These are phyloP conservation scores for Epinephelus malabaricus DNA, from an alignment of 2,797 vertebrate genomes.

Conservation along the genomic window DNA sequence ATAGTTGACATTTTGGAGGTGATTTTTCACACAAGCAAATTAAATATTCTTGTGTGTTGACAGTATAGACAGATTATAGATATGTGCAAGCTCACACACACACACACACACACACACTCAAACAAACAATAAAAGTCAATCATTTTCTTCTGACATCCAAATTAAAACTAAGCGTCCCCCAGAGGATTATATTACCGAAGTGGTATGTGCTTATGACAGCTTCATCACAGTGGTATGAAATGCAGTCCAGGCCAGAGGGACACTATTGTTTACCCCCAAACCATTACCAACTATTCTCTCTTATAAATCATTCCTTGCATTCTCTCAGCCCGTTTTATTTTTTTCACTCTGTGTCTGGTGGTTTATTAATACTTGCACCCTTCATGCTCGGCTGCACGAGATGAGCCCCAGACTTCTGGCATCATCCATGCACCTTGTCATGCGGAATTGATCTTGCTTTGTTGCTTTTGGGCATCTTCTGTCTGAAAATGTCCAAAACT, in stretches of 20 bases:
- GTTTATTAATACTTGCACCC: slow-evolving; percentile 80
- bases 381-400: slow-evolving; percentile 75
- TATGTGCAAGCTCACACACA: slow-evolving; percentile 11
- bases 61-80: slow-evolving; percentile 38
- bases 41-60: slow-evolving; percentile 39
- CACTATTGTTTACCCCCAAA: slow-evolving; percentile 78
- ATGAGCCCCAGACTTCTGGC: slow-evolving; percentile 70
- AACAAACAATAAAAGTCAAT: slow-evolving; percentile 77
- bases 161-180: slow-evolving; percentile 81
- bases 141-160: slow-evolving; percentile 80
- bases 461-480: slow-evolving; percentile 65
- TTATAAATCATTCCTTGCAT: slow-evolving; percentile 76
- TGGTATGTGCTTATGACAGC: slow-evolving; percentile 76
- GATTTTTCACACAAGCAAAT: slow-evolving; percentile 40
- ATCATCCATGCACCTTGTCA: slow-evolving; percentile 72
- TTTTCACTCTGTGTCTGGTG: slow-evolving; percentile 66
- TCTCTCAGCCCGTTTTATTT: slow-evolving; percentile 40
- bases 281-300: slow-evolving; percentile 72
- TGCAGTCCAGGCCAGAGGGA: slow-evolving; percentile 78
- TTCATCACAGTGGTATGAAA: slow-evolving; percentile 81
- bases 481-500: slow-evolving; percentile 50
- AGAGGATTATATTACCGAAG: slow-evolving; percentile 74
- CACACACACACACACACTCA: slow-evolving; percentile 6
- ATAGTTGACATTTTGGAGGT: slow-evolving; percentile 21
- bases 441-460: slow-evolving; percentile 71